Base-by-base conservation (phyloP, 2,888 invertebrate genomes). In the Morinoia aosen region DNA sequence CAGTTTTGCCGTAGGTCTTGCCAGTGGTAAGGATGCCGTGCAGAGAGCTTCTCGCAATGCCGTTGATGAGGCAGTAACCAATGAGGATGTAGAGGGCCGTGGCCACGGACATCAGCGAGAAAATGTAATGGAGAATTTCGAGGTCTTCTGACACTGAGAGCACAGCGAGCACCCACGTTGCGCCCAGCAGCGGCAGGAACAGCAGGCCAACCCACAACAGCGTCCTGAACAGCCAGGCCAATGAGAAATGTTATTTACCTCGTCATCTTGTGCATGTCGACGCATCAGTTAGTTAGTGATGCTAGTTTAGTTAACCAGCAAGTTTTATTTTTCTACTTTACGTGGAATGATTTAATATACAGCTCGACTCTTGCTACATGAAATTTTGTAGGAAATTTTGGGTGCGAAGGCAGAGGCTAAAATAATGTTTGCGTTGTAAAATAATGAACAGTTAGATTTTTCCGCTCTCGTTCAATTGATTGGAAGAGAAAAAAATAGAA, bases 61-160 rank as follows among this genome's bases (percentile, higher is more conserved):
- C 98, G 97, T 99, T 99, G 96, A 99, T 98, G 96, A 99, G 98
- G 97, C 99, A 98, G 97, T 99, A 98, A 0, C 99, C 99, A 40
- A 98, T 98, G 91, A 99, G 98, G 95, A 99, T 98, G 97, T 99
- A 99, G 58, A 98, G 98, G 0, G 99, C 98, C 97, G 99, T 99
- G 40, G 98, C 97, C 0, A 98, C 97, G 0, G 99, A 98, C 16
- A 98, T 98, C 0, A 98, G 98, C 0, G 98, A 98, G 95, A 99
- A 98, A 96, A 98, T 97, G 76, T 99, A 98, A 96, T 98, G 98
- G 12, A 99, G 98, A 93, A 98, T 98, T 97, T 98, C 97, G 97
- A 98, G 98, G 97, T 98, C 98, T 97, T 98, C 98, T 58, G 98
- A 98, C 76, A 98, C 98, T 25, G 98, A 98, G 97, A 98, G 98